Base-by-base conservation (phyloP, 1,140 invertebrate genomes). In the Bombus sylvicola region DNA sequence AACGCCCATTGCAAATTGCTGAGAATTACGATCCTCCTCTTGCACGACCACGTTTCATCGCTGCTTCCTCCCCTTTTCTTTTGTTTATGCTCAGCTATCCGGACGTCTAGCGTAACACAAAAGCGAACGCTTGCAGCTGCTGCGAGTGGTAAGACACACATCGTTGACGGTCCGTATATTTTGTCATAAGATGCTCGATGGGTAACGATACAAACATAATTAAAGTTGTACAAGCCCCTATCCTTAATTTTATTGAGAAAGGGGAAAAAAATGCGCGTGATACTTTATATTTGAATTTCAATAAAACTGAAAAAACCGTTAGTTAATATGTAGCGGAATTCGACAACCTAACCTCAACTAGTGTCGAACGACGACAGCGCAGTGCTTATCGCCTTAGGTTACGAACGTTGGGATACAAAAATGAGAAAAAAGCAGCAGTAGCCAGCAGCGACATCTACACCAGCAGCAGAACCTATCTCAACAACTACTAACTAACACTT, bases 101-200 rank as follows among this genome's bases (percentile, higher is more conserved):
- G 43, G 43, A 69, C 75, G 37, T 47, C 37, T 59, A 78, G 53
- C 47, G 75, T 34, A 66, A 68, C 74, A 69, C n/a, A 78, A 78
- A 43, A 34, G 82, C 37, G 74, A 83, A 57, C 34, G 75, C 13
- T 83, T n/a, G 64, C 82, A 83, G 82, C 82, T 83, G 82, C n/a
- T 28, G 37, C 66, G 68, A 78, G 9, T 78, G 39, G n/a, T 57
- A 78, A 78, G 71, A 47, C 25, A 64, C 41, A 25, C 82, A 41
- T 34, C 53, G 82, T 78, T 69, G 75, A 83, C 82, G 53, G 62
- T 69, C 28, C 37, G 82, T 83, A 78, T 83, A 83, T 83, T 83
- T 83, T 69, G 43, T 78, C 47, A 15, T 34, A 59, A 41, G 25
- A 37, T n/a, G 34, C 1, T 37, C 57, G 57, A 39, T 47, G 81